Base-by-base conservation (phyloP, 2,888 invertebrate species). In the Parelbella ahira region DNA sequence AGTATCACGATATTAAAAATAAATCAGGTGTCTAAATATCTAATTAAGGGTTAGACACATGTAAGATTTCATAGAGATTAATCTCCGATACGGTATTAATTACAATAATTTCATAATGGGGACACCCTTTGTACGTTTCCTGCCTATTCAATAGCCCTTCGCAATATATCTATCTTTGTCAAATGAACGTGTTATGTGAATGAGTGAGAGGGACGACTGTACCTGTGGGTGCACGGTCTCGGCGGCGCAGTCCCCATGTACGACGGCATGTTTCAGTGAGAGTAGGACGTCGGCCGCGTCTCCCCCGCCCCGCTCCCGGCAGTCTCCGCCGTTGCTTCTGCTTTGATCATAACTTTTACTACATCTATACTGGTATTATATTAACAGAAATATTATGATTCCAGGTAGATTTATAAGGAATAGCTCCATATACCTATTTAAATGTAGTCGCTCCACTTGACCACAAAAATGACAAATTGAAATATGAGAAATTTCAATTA, bases 261-360 rank as follows among this genome's bases (percentile, higher is more conserved):
- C 94, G 44, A 96, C 94, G 25, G 95, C 94, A 71, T 96, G 95
- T 70, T 96, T 96, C 58, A 96, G 83, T 0, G 95, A 95, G 61
- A 96, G 89, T 28, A 97, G 89, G 49, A 96, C 96, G 78, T 96
- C 96, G n/a, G 96, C 95, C 59, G 95, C 93, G 62, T 95, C 95
- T 59, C 91, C 87, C 20, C 86, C 84, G 5, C 73, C 77, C 44
- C 86, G 80, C 50, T 91, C 90, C 41, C 90, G 88, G 50, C 89
- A 88, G 48, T 90, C 90, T 48, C 80, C 75, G 27, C 81, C 60
- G 55, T 83, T 81, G 56, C 53, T 89, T 78, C 73, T 88, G 77
- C 66, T 72, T 18, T 10, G n/a, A 21, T 10, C n/a, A 39, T n/a
- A 27, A 4, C 12, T 12, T 12, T 9, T 12, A 8, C 7, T 34